Base-by-base conservation (phyloP, 2,888 invertebrate species). In the Punctoribates punctum region DNA sequence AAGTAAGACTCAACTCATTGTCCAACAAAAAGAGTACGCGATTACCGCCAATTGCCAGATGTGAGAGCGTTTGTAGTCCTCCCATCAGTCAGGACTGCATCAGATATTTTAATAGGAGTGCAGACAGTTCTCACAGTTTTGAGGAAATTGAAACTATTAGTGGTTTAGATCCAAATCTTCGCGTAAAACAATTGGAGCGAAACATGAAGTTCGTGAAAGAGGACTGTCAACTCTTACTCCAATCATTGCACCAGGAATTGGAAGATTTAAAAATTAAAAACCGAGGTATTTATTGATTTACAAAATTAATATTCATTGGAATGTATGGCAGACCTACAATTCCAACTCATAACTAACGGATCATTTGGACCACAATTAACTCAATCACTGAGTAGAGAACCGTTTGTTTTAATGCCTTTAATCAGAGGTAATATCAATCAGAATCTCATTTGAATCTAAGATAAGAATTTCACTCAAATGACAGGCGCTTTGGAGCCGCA, bases 281-380 rank as follows among this genome's bases (percentile, higher is more conserved):
- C n/a, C 42, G 70, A 70, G 70, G 70, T 70, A 70, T 54, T 54
- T 54, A 54, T 54, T 8, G 8, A 54, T 54, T 54, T 1, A 54
- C 5, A 9, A 54, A n/a, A 13, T 20, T 20, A 0, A 57, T 8
- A 23, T 20, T 8, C 13, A 13, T 62, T 13, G 15, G 15, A 60
- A 60, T 42, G 2, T 70, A 70, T 70, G 46, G 34, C 70, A 70
- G 70, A 70, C 34, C 34, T 70, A 23, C 38, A 70, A 46, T 70
- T 70, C 23, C 38, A 70, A 20, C 42, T 70, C 1, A 70, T 42
- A 20, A 46, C 38, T n/a, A 23, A 46, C 15, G 70, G 23, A 4
- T 70, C 42, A 6, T 6, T 42, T n/a, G 4, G 17, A 20, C 65
- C 29, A 5, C 65, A 67, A 67, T 17, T 20, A 9, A 70, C 15